Evolutionary conservation across 1,140 invertebrate species (phyloP), one percentile per base, ranked within the genome.

Genomic region (Portunus trituberculatus): DNA sequence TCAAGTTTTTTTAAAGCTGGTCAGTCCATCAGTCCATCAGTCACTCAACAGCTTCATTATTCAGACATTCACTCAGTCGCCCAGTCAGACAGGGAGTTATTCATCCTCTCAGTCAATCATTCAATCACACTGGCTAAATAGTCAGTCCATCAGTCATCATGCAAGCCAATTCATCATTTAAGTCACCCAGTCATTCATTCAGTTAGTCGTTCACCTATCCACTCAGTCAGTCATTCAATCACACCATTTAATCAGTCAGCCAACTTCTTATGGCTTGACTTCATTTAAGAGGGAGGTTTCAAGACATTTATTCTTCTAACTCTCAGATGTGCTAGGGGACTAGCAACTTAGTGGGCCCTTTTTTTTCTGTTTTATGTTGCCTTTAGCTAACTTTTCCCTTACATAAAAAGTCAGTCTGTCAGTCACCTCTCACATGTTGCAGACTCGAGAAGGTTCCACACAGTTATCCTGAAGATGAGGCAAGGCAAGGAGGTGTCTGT

Each of bases 371-470:
- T 82, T 67, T 31, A 12, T 28, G 76, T n/a, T 32, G 52, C 25
- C 12, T 14, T 14, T 83, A 2, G 20, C 45, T 32, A 14, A 14
- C 8, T 25, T 28, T 39, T 67, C 25, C 16, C 59, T 0, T 76
- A 92, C 4, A 67, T 82, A 12, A 39, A 25, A 39, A 92, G 8
- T 83, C 16, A 39, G 39, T 39, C 39, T 6, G 39, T 93, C 20
- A 46, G 32, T 67, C 46, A 48, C 76, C 88, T 95, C 94, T 39
- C 39, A 1, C 6, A 2, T 39, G 39, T 39, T 97, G 96, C 97
- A 97, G 98, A 99, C 97, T 98, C 98, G 96, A 97, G 98, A 97
- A 98, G 97, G 96, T 99, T 99, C 97, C 98, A 98, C 97, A 98
- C 98, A 96, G 97, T 98, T 97, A 97, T 99, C 96, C 97, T 97